Evolutionary conservation across 2,888 invertebrate genomes (phyloP), one percentile per base, ranked within the genome.

Genomic region (Lobophora halterata): DNA sequence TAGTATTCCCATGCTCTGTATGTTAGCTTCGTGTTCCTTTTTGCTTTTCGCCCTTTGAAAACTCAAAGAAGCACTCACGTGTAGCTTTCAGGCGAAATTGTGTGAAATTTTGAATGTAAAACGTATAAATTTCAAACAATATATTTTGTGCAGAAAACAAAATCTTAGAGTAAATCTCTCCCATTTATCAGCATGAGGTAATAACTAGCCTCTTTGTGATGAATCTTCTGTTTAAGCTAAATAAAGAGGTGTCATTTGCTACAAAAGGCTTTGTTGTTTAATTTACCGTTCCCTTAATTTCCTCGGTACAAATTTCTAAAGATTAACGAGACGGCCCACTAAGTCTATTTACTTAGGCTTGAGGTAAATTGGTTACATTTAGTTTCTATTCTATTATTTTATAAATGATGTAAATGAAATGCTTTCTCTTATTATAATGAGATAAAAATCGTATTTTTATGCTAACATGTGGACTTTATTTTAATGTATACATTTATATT

Each of bases 301-400:
- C 53, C 52, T 57, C 46, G 37, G 55, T 40, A 55, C 50, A 57
- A 60, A 65, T 63, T 69, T 61, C 50, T 47, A 46, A 55, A 65
- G 64, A 70, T 71, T 58, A 58, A 65, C 52, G 55, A 43, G 50
- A 46, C 53, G 37, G 36, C 46, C 49, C 25, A 51, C 55, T 62
- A 57, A 62, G 61, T 56, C 46, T 25, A 30, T n/a, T n/a, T 8
- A 30, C 39, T 31, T 33, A 35, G 19, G 38, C 41, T 20, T 8
- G 4, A 44, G 38, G 49, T 50, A 46, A 49, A 46, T 41, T 43
- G 39, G 27, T 13, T 9, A 17, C 27, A 23, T 30, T 41, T 23
- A 35, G 32, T 46, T 38, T 13, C 27, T n/a, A 11, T 7, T 36
- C 29, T 16, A 23, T 36, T 36, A 36, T 13, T 24, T 19, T 27